Conservation (phyloP, 1,140 invertebrate species). For the Euwallacea similis region DNA sequence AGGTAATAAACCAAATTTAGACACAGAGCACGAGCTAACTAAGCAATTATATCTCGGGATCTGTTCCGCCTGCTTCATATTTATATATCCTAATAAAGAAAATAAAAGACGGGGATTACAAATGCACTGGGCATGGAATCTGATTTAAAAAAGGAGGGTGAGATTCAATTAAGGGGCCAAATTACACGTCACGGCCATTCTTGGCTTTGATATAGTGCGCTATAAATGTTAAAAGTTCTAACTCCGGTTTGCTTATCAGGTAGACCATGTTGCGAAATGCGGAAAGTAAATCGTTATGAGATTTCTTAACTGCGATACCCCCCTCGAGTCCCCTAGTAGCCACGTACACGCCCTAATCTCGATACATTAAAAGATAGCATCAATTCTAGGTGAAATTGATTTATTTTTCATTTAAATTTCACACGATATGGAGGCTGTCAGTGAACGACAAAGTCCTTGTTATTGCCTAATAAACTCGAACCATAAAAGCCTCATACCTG, state of each 20-base stretch:
- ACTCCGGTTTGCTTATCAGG: not conserved
- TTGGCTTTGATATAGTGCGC: slow-evolving; percentile 42
- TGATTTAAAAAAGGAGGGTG: slow-evolving; percentile 46
- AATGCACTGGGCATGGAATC: slow-evolving; percentile 42
- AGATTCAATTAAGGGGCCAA: slow-evolving; percentile 50
- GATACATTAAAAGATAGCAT: too few species aligned
- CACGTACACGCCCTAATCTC: too few species aligned
- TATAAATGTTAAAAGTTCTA: slow-evolving; percentile 23
- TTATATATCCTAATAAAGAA: slow-evolving; percentile 50
- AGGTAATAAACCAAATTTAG: slow-evolving; percentile 27
- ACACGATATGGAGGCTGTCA: not conserved
- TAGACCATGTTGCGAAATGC: not conserved
- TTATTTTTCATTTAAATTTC: too few species aligned
- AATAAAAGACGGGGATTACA: slow-evolving; percentile 49
- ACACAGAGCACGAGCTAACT: slow-evolving; percentile 42
- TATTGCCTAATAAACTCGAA: slow-evolving; percentile 22
- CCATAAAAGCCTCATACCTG: slow-evolving; percentile 24
- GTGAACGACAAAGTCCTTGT: slow-evolving; percentile 18
- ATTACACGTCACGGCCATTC: slow-evolving; percentile 50
- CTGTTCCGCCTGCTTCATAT: slow-evolving; percentile 45
- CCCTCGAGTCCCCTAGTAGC: too few species aligned
- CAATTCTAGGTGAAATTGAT: not conserved
- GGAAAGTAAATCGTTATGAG: not conserved
- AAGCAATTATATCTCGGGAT: slow-evolving; percentile 44
- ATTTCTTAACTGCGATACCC: too few species aligned